phyloP scores from a whole-genome alignment of 2,888 invertebrate species.

The Phyto melanocephala region DNA sequence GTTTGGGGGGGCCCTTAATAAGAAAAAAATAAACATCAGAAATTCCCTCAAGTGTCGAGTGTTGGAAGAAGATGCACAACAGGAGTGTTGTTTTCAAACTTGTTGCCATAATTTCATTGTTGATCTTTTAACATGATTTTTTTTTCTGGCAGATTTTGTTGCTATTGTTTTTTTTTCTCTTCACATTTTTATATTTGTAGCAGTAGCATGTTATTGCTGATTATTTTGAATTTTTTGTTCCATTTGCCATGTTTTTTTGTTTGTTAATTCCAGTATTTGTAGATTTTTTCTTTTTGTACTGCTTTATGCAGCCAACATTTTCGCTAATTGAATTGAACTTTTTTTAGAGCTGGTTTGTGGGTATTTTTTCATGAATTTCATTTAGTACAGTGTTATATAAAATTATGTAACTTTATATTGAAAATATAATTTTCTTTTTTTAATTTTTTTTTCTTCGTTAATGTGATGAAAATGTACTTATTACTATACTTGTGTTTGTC shows the following conservation, averaged over 20 bases:
- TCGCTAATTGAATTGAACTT: slow-evolving; percentile 67
- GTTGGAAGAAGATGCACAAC: slow-evolving; percentile 34
- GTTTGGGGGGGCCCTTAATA: slow-evolving; percentile 48
- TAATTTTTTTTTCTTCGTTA: too few relatives aligned
- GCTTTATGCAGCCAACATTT: slow-evolving; percentile 55
- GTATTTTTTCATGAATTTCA: neutral
- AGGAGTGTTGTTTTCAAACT: slow-evolving; percentile 54
- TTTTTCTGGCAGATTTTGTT: neutral
- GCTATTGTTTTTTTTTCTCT: neutral
- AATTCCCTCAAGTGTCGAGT: slow-evolving; percentile 37
- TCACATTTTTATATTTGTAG: slow-evolving; percentile 28
- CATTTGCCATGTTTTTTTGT: neutral
- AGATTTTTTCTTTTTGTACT: slow-evolving; percentile 12
- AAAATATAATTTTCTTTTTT: too few relatives aligned
- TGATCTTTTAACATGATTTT: slow-evolving; percentile 61
- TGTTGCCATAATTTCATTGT: slow-evolving; percentile 64
- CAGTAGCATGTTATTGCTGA: slow-evolving; percentile 59
- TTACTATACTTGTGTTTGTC: neutral
- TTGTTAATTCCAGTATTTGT: slow-evolving; percentile 34
- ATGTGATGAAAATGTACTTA: too few relatives aligned
- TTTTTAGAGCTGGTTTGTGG: slow-evolving; percentile 26
- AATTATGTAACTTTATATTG: neutral
- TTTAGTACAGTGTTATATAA: slow-evolving; percentile 38
- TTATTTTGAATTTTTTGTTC: slow-evolving; percentile 44
- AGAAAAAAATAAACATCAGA: neutral